Conservation (phyloP, 64 coral and sea anemone genomes). For the Montipora cactus region DNA sequence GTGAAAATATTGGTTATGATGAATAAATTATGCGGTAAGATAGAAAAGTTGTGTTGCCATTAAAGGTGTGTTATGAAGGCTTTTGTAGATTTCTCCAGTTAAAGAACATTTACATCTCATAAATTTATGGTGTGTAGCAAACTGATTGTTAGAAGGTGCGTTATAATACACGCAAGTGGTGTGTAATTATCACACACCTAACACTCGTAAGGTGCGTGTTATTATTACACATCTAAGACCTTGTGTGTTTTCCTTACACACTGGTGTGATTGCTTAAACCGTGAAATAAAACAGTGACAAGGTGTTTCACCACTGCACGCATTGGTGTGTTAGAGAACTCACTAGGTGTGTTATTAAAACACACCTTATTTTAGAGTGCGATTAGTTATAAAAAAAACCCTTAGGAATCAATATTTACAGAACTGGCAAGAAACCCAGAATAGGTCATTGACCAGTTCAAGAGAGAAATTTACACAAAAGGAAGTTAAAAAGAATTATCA, state of each 20-base stretch:
- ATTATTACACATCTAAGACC: not conserved
- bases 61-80: too few species aligned
- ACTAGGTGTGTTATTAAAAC: not conserved
- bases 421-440: too few species aligned
- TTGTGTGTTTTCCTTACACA: not conserved
- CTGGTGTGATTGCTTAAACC: slow-evolving; percentile 1
- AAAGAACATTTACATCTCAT: not conserved
- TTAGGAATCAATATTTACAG: too few species aligned
- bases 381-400: too few species aligned
- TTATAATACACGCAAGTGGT: not conserved
- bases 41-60: not conserved
- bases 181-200: not conserved
- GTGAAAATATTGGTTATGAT: too few species aligned
- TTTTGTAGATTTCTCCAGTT: not conserved
- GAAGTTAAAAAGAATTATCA: too few species aligned
- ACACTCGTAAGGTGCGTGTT: not conserved
- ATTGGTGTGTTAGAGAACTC: not conserved
- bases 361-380: slow-evolving; percentile 3
- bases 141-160: not conserved
- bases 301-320: slow-evolving; percentile 7
- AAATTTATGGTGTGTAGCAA: not conserved
- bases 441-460: too few species aligned
- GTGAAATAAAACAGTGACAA: not conserved
- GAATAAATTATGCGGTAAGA: too few species aligned
- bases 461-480: too few species aligned